A percentile compares a stretch with the other conserved stretches of the same genome.
phyloP scores from a whole-genome alignment of 2,797 vertebrate genomes.

The Strix occidentalis region DNA sequence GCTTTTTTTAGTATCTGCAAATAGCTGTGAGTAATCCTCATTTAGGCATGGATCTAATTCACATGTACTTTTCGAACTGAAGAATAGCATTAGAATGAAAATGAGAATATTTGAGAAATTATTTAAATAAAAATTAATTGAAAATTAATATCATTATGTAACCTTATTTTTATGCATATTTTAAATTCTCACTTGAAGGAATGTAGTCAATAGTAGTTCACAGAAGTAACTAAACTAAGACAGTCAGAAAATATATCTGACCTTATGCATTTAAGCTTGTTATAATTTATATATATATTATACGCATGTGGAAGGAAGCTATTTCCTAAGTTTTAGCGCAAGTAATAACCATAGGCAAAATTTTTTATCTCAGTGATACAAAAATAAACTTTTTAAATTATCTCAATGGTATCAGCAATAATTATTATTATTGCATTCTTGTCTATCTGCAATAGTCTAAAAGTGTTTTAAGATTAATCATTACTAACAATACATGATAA shows the following conservation, averaged over 20 bases:
- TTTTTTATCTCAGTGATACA: conserved; percentile 30
- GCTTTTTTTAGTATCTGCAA: conserved; percentile 55
- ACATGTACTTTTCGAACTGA: conserved; percentile 55
- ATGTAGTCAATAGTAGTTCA: not conserved
- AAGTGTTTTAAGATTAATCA: not conserved
- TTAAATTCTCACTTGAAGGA: conserved; percentile 46
- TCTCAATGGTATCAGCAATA: not conserved
- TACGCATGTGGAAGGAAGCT: conserved; percentile 6
- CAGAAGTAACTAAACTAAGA: not conserved
- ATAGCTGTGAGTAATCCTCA: conserved; percentile 62
- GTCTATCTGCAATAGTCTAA: not conserved
- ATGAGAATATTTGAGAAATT: conserved; percentile 47
- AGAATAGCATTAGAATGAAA: conserved; percentile 65
- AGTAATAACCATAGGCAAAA: conserved; percentile 27
- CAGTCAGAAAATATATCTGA: conserved; percentile 21
- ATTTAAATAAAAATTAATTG: conserved; percentile 66
- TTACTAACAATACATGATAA: not conserved
- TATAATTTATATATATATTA: not conserved
- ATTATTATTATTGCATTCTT: not conserved
- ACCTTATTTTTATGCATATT: conserved; percentile 38
- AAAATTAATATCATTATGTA: conserved; percentile 59
- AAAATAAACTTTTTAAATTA: not conserved
- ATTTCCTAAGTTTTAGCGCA: conserved; percentile 40
- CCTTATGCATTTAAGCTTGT: conserved; percentile 3
- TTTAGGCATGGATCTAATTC: conserved; percentile 59